Conservation (phyloP, 2,888 invertebrate genomes). For the Synanthedon myopaeformis region DNA sequence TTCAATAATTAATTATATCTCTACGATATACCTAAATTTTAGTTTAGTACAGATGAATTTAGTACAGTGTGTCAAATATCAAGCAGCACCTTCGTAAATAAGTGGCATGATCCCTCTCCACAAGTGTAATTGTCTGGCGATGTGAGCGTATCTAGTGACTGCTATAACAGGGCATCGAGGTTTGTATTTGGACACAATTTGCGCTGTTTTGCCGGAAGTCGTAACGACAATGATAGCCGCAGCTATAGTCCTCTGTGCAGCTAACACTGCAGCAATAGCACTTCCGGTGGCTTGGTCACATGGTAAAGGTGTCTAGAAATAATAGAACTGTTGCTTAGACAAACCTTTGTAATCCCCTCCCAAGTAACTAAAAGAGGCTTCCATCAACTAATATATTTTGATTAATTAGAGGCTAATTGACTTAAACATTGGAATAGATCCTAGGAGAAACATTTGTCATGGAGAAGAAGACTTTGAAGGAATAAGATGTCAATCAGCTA, state of each 20-base stretch:
- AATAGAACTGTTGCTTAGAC: neutral
- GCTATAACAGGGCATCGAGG: slow-evolving; percentile 80
- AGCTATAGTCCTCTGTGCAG: slow-evolving; percentile 77
- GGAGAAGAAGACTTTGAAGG: too few relatives aligned
- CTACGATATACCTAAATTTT: too few relatives aligned
- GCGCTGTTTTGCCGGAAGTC: slow-evolving; percentile 73
- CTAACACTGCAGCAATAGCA: slow-evolving; percentile 79
- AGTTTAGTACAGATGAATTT: too few relatives aligned
- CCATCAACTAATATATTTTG: too few relatives aligned
- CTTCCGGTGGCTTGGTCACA: slow-evolving; percentile 77
- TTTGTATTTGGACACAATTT: slow-evolving; percentile 73
- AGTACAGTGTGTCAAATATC: too few relatives aligned
- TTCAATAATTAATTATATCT: too few relatives aligned
- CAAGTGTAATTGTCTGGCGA: slow-evolving; percentile 75
- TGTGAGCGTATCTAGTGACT: slow-evolving; percentile 72
- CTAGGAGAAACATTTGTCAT: too few relatives aligned
- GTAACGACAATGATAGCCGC: slow-evolving; percentile 77
- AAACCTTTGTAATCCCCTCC: too few relatives aligned
- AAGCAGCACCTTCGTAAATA: slow-evolving; percentile 68
- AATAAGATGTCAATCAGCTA: too few relatives aligned
- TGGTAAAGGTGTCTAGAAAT: slow-evolving; percentile 47
- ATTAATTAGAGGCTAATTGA: too few relatives aligned
- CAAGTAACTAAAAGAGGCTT: too few relatives aligned
- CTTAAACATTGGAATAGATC: too few relatives aligned
- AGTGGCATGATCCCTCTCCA: slow-evolving; percentile 76